These are phyloP conservation scores for Mastomys natalensis DNA, from an alignment of 2,113 vertebrate genomes.

Conservation along the genomic window DNA sequence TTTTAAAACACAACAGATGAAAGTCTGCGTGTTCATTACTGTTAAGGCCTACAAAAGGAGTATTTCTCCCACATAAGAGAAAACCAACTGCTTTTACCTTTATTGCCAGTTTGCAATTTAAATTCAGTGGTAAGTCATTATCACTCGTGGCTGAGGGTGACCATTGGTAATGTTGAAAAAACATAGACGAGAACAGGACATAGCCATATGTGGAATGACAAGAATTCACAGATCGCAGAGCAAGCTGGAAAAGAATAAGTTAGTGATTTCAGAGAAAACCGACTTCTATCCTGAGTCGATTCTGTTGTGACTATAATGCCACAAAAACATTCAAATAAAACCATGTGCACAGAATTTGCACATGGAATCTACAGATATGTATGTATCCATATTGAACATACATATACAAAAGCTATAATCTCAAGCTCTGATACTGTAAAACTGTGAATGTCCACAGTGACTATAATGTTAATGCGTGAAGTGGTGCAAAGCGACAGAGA, in stretches of 20 bases:
- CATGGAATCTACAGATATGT: background rate
- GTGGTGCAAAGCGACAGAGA: background rate
- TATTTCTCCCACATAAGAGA: slow-evolving; percentile 44
- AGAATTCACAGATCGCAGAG: slow-evolving; percentile 92
- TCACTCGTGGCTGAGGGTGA: slow-evolving; percentile 63
- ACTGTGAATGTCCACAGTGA: background rate
- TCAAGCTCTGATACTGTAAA: background rate
- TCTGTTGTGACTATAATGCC: background rate
- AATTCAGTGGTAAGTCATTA: slow-evolving; percentile 63
- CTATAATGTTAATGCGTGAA: slow-evolving; percentile 3
- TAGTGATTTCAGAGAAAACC: slow-evolving; percentile 23
- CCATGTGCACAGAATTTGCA: background rate
- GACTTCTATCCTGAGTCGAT: background rate
- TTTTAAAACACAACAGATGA: slow-evolving; percentile 29
- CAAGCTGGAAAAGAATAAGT: slow-evolving; percentile 88
- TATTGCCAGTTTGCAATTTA: slow-evolving; percentile 91
- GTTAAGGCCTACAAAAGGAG: background rate
- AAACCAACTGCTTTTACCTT: slow-evolving; percentile 89
- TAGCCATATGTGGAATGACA: slow-evolving; percentile 93
- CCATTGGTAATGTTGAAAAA: slow-evolving; percentile 93
- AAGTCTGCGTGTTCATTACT: slow-evolving; percentile 38
- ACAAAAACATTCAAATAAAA: slow-evolving; percentile 5
- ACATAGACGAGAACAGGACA: slow-evolving; percentile 92
- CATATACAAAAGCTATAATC: background rate
- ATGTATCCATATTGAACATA: background rate